Evolutionary conservation across 2,113 vertebrate species (phyloP), one percentile per base, ranked within the genome.

Genomic region (Channa maculata): DNA sequence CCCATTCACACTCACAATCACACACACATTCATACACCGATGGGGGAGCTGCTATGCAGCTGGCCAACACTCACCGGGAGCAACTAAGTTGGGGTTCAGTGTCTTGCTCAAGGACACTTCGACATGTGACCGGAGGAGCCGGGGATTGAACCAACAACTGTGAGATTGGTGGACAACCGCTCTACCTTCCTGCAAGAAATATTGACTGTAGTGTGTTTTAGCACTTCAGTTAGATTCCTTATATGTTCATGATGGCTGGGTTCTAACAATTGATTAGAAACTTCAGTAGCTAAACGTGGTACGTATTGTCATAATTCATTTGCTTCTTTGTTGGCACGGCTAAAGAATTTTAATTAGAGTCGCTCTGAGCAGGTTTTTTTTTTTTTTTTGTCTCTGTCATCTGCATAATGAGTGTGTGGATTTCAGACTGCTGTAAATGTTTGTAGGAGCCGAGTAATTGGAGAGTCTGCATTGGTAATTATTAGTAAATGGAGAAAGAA

Each of bases 401-500:
- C 89, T 89, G 79, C 85, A 71, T 94, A 95, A 95, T 91, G 90
- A 93, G 89, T 81, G 58, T 90, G 51, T 88, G 90, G 78, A 87
- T 90, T 93, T 90, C 86, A 83, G 80, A 68, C 86, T 51, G 90
- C 75, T 87, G 86, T 90, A 75, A 85, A 89, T 89, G 84, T 87
- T 90, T 90, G 90, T 88, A 86, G 64, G 80, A 83, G 86, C 65
- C 50, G 61, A 92, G 90, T 93, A 93, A 94, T 90, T 91, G 89
- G 86, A 92, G 65, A 89, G 86, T 88, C 82, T 81, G 90, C 87
- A 62, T 41, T 87, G 92, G 89, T 88, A 95, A 93, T 94, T 95
- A 92, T 94, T 90, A 93, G 92, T 87, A 86, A 94, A 92, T 89
- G 88, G 92, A 90, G 92, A 89, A 85, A 87, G 85, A 91, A 83